These are phyloP conservation scores for Drosophila varians DNA, from an alignment of 1,140 invertebrate species.

Conservation along the genomic window DNA sequence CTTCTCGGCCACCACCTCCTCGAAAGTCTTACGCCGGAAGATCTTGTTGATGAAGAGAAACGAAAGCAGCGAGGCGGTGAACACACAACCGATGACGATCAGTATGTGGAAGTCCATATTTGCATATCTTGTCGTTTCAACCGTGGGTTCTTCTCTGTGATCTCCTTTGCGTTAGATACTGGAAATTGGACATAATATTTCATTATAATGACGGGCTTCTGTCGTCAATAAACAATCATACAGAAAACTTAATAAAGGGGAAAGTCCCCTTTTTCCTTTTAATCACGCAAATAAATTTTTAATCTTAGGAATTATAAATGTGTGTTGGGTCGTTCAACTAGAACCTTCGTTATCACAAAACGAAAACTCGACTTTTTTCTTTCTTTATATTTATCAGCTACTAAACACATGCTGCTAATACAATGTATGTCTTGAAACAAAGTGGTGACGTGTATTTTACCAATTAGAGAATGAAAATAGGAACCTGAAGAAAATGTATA, in stretches of 20 bases:
- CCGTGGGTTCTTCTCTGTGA: conserved; percentile 15
- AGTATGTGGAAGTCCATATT: conserved; percentile 83
- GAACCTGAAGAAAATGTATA: conserved; percentile 13
- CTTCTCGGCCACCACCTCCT: conserved; percentile 81
- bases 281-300: background rate
- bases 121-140: conserved; percentile 71
- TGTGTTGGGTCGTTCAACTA: background rate
- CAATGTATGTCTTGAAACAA: background rate
- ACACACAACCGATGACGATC: conserved; percentile 79
- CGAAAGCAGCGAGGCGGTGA: conserved; percentile 78
- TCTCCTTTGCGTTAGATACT: conserved; percentile 36
- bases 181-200: too few species aligned
- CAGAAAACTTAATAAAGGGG: background rate
- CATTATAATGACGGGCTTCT: too few species aligned
- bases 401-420: too few species aligned
- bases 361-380: background rate
- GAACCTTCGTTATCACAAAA: conserved; percentile 5
- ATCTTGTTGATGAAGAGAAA: conserved; percentile 82
- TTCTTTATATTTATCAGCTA: conserved; percentile 27
- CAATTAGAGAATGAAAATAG: conserved; percentile 30
- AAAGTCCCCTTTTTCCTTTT: background rate
- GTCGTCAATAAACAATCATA: too few species aligned
- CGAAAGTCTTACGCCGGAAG: conserved; percentile 80
- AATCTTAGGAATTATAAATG: conserved; percentile 11
- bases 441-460: conserved; percentile 57